phyloP scores from a whole-genome alignment of 2,113 vertebrate genomes.

The Osmerus mordax region DNA sequence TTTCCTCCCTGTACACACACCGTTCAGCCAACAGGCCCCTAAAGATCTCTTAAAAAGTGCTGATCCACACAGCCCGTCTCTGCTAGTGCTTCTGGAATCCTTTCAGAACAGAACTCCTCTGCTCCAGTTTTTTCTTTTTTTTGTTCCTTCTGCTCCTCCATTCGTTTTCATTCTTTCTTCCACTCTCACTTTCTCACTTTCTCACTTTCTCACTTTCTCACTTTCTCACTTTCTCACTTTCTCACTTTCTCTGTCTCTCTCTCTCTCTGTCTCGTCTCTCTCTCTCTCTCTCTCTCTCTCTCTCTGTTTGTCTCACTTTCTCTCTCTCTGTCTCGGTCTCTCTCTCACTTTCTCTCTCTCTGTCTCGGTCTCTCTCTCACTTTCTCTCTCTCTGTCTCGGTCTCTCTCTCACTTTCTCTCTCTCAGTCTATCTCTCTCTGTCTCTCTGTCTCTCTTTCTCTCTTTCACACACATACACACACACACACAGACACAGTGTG shows the following conservation, averaged over 20 bases:
- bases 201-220: no score
- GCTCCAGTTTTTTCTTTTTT: conserved; percentile 12
- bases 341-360: conserved; percentile 21
- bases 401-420: conserved; percentile 58
- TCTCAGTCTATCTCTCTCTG: conserved; percentile 55
- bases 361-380: no score
- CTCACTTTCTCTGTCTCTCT: conserved; percentile 35
- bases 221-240: no score
- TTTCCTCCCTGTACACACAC: conserved; percentile 64
- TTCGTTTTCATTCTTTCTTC: neutral
- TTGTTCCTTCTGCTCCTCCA: neutral
- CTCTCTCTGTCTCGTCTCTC: no score
- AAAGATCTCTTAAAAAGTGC: conserved; percentile 78
- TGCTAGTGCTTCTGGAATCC: conserved; percentile 61
- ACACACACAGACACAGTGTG: conserved; percentile 35
- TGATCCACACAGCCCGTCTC: conserved; percentile 67
- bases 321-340: conserved; percentile 15
- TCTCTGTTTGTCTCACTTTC: conserved; percentile 37
- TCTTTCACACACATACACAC: neutral
- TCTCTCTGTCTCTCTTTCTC: conserved; percentile 56
- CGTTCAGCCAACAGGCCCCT: conserved; percentile 74
- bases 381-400: neutral
- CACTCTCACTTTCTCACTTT: conserved; percentile 2
- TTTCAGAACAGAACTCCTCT: conserved; percentile 45
- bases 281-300: conserved; percentile 13